These are phyloP conservation scores for Centrocercus urophasianus DNA, from an alignment of 2,113 vertebrate species.

Conservation along the genomic window DNA sequence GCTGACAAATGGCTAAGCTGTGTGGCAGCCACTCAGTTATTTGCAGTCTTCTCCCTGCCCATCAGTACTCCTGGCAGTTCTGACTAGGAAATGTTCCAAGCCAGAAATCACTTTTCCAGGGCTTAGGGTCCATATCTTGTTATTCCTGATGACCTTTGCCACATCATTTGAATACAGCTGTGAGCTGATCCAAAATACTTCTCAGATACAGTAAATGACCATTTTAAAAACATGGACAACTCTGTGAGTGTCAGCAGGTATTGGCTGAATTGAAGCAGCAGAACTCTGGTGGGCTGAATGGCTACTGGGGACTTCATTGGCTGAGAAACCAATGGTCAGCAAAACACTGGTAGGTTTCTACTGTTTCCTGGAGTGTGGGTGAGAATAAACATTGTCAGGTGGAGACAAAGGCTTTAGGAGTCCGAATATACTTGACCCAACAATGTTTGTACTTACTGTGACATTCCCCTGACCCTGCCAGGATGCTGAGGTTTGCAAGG, in stretches of 20 bases:
- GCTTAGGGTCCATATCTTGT: background rate
- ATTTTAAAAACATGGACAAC: background rate
- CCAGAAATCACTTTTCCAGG: background rate
- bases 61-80: background rate
- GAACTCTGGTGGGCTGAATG: background rate
- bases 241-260: background rate
- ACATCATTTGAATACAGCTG: background rate
- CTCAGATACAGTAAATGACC: background rate
- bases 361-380: background rate
- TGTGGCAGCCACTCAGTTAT: background rate
- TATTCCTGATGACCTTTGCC: background rate
- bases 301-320: slow-evolving; percentile 21
- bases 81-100: background rate
- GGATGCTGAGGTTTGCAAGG: slow-evolving; percentile 8
- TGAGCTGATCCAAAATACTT: background rate
- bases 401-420: background rate
- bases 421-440: background rate
- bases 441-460: slow-evolving; percentile 63
- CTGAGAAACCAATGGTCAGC: slow-evolving; percentile 34
- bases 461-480: slow-evolving; percentile 60
- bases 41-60: slow-evolving; percentile 20
- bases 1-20: slow-evolving; percentile 10
- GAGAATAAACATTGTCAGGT: background rate
- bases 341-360: slow-evolving; percentile 44
- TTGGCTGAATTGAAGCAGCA: slow-evolving; percentile 40